phyloP scores from a whole-genome alignment of 2,888 invertebrate species.

The Malachius bipustulatus region DNA sequence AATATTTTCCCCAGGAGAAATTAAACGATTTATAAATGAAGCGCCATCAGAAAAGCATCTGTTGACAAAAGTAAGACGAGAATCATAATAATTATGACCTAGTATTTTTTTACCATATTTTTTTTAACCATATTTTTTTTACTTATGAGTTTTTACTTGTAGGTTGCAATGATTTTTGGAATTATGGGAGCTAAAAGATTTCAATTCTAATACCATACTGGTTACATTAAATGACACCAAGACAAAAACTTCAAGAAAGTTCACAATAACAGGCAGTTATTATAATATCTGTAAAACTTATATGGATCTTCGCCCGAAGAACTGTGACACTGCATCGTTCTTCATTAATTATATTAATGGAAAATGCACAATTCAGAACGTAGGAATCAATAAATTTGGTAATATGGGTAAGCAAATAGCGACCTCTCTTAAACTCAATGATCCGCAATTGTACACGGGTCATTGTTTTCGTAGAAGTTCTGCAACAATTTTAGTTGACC shows the following conservation, averaged over 20 bases:
- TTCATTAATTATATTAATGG: constrained; percentile 12
- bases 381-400: constrained; percentile 11
- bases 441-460: no score
- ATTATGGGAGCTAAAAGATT: constrained; percentile 8
- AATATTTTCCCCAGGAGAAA: constrained; percentile 4
- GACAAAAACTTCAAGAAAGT: constrained; percentile 9
- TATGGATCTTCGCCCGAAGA: constrained; percentile 8
- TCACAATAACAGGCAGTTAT: constrained; percentile 10
- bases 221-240: constrained; percentile 11
- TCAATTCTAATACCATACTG: constrained; percentile 9
- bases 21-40: constrained; percentile 7
- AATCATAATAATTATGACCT: no score
- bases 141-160: no score
- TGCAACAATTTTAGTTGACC: no score
- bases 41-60: constrained; percentile 6
- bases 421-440: no score
- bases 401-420: no score
- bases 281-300: constrained; percentile 10
- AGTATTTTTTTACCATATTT: no score
- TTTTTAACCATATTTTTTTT: no score
- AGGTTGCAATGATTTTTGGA: constrained; percentile 11
- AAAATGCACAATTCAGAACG: constrained; percentile 10
- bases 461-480: no score
- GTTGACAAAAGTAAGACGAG: constrained; percentile 5
- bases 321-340: constrained; percentile 8